Conservation (phyloP, 2,888 invertebrate genomes). For the Philonicus albiceps region DNA sequence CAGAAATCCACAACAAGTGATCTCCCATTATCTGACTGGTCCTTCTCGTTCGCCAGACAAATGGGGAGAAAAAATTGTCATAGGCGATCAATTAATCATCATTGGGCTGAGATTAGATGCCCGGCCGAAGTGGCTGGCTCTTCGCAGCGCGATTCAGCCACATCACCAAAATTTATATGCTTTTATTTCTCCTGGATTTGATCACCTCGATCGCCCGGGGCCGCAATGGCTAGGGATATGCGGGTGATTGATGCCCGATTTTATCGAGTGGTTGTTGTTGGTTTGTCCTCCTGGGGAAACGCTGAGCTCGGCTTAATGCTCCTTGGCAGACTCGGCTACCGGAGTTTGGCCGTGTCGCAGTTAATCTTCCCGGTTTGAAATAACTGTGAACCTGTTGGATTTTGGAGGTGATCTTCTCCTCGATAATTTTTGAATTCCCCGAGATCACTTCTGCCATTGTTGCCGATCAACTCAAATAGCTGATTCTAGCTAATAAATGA, state of each 20-base stretch:
- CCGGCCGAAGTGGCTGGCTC: neutral
- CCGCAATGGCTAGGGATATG: neutral
- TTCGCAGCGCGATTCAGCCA: neutral
- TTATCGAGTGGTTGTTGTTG: slow-evolving; percentile 39
- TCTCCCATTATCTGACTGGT: slow-evolving; percentile 1
- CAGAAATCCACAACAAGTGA: slow-evolving; percentile 34
- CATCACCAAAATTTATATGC: slow-evolving; percentile 24
- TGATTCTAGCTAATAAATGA: slow-evolving; percentile 24
- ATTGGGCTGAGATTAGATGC: slow-evolving; percentile 36
- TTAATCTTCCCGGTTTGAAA: neutral
- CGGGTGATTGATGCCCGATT: slow-evolving; percentile 42
- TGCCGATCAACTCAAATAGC: neutral
- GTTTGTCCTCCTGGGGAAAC: slow-evolving; percentile 28
- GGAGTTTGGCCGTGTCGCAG: slow-evolving; percentile 1
- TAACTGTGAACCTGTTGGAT: slow-evolving; percentile 39
- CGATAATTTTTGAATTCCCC: neutral
- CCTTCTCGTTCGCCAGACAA: slow-evolving; percentile 11
- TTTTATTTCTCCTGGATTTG: slow-evolving; percentile 20
- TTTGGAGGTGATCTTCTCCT: slow-evolving; percentile 4
- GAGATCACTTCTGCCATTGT: slow-evolving; percentile 7
- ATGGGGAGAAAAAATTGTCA: slow-evolving; percentile 38
- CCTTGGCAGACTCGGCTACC: neutral
- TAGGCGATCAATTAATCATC: slow-evolving; percentile 43
- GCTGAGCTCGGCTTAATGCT: slow-evolving; percentile 9
- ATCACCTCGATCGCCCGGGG: slow-evolving; percentile 14